Evolutionary conservation across 2,113 vertebrate species (phyloP).

Genomic region (Saguinus midas): DNA sequence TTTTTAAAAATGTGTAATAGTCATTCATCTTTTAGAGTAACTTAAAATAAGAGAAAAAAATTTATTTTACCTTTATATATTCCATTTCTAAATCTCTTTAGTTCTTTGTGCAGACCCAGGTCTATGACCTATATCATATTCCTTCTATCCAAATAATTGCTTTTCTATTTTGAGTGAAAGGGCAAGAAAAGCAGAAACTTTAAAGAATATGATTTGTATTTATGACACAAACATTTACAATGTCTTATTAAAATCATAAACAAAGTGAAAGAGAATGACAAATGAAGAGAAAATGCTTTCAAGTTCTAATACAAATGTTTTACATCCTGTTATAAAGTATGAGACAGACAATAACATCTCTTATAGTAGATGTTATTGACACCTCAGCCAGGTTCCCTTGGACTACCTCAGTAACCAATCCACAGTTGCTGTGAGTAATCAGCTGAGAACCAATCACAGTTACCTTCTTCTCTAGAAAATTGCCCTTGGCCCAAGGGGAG

Average conservation of each 20-base stretch:
- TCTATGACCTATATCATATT: not conserved
- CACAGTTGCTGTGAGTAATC: not conserved
- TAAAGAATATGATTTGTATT: not conserved
- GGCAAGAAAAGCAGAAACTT: not conserved
- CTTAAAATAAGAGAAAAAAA: not conserved
- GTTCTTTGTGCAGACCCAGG: not conserved
- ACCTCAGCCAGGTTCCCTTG: not conserved
- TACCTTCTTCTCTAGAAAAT: not conserved
- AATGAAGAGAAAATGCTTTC: not conserved
- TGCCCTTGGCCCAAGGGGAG: not conserved
- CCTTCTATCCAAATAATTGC: not conserved
- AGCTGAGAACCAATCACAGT: not conserved
- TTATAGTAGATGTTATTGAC: not conserved
- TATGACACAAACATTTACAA: not conserved
- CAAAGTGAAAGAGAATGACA: not conserved
- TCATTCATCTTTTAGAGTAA: not conserved
- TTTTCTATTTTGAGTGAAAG: not conserved
- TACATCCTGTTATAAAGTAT: not conserved
- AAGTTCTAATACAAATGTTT: not conserved
- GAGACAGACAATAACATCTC: not conserved
- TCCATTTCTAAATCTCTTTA: not conserved
- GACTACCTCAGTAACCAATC: not conserved
- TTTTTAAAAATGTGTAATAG: not conserved
- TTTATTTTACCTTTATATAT: not conserved
- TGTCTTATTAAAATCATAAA: not conserved